Percentiles rank a stretch among this genome's conserved stretches.
Conservation (phyloP, 2,888 invertebrate genomes). For the Tyria jacobaeae region DNA sequence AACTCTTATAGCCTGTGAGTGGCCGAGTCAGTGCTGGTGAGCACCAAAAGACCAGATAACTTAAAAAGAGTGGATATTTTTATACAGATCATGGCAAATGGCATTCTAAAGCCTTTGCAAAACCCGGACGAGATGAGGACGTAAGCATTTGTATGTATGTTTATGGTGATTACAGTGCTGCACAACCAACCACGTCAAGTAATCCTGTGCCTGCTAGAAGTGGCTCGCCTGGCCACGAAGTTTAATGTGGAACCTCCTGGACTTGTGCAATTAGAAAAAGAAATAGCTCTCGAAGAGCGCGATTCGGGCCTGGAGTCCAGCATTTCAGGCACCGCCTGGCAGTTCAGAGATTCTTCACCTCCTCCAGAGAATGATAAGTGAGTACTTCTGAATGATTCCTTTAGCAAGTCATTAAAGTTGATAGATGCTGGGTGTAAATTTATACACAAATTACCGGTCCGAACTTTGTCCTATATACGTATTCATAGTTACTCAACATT, state of each 20-base stretch:
- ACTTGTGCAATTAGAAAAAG: slow-evolving; percentile 93
- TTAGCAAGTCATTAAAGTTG: too few relatives aligned
- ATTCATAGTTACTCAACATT: too few relatives aligned
- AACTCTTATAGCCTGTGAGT: too few relatives aligned
- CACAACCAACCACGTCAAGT: slow-evolving; percentile 95
- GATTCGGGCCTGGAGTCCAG: slow-evolving; percentile 88
- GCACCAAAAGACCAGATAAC: too few relatives aligned
- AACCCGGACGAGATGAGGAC: too few relatives aligned
- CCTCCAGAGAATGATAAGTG: slow-evolving; percentile 63
- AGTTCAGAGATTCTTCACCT: slow-evolving; percentile 86
- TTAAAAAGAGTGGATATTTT: too few relatives aligned
- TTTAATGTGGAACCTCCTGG: slow-evolving; percentile 93
- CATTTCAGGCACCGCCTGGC: slow-evolving; percentile 89
- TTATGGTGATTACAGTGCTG: slow-evolving; percentile 82
- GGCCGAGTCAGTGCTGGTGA: too few relatives aligned
- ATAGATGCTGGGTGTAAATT: too few relatives aligned
- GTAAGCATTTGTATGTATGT: too few relatives aligned
- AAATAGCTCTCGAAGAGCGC: slow-evolving; percentile 93
- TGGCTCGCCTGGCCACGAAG: slow-evolving; percentile 92
- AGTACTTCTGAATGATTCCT: neutral
- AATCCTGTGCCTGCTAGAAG: slow-evolving; percentile 93
- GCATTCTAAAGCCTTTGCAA: too few relatives aligned
- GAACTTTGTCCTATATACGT: neutral
- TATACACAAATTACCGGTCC: too few relatives aligned
- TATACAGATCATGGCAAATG: too few relatives aligned